phyloP scores from a whole-genome alignment of 2,797 vertebrate genomes.

The Chanos chanos region DNA sequence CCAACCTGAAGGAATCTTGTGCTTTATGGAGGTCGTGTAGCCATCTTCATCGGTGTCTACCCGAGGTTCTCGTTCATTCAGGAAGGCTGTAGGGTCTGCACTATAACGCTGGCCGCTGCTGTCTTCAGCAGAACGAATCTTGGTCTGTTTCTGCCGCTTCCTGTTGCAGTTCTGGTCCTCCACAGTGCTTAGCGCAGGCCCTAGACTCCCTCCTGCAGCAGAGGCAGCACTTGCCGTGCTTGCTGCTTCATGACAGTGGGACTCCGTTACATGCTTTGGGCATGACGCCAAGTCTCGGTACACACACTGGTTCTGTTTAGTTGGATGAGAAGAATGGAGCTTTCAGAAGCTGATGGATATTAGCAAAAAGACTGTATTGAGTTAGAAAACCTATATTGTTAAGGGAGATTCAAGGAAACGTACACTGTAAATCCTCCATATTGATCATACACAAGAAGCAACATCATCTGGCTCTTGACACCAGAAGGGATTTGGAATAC shows the following conservation, averaged over 20 bases:
- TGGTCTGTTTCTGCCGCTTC: slow-evolving; percentile 80
- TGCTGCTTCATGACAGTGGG: slow-evolving; percentile 48
- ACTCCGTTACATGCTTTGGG: slow-evolving; percentile 43
- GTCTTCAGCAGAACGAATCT: slow-evolving; percentile 71
- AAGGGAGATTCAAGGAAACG: too few species aligned
- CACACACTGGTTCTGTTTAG: slow-evolving; percentile 85
- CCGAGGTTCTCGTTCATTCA: slow-evolving; percentile 74
- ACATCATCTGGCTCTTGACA: too few species aligned
- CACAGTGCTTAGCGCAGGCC: slow-evolving; percentile 67
- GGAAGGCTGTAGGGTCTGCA: slow-evolving; percentile 88
- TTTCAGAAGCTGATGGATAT: too few species aligned
- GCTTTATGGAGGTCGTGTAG: slow-evolving; percentile 92
- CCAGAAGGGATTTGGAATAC: too few species aligned
- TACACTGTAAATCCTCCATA: too few species aligned
- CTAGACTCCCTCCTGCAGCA: slow-evolving; percentile 56
- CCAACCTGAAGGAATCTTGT: slow-evolving; percentile 92
- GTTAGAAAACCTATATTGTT: too few species aligned
- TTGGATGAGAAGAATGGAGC: not conserved
- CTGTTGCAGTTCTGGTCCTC: slow-evolving; percentile 89
- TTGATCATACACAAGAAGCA: too few species aligned
- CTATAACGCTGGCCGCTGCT: slow-evolving; percentile 89
- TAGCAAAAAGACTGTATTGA: too few species aligned
- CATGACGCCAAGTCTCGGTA: slow-evolving; percentile 80
- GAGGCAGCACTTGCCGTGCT: slow-evolving; percentile 60
- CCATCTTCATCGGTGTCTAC: slow-evolving; percentile 85